phyloP scores from a whole-genome alignment of 2,888 invertebrate genomes.

The Heliconius erato region DNA sequence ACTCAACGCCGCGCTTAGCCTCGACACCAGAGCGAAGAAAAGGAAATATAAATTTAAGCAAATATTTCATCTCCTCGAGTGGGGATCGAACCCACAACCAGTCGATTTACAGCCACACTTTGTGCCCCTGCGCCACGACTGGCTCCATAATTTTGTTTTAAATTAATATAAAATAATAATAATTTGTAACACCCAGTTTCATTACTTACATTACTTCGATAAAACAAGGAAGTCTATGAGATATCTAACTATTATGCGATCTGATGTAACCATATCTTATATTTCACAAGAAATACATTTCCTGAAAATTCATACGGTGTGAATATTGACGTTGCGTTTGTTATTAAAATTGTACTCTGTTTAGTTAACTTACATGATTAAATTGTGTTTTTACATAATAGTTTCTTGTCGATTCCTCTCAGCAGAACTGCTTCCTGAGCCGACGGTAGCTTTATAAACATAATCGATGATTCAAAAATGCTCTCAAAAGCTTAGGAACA shows the following conservation, averaged over 20 bases:
- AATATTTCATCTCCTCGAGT: no score
- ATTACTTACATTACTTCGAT: slow-evolving; percentile 13
- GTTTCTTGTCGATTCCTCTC: background rate
- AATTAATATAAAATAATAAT: background rate
- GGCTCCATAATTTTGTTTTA: no score
- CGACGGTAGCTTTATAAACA: background rate
- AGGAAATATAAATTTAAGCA: no score
- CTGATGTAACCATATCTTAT: slow-evolving; percentile 37
- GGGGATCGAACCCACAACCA: no score
- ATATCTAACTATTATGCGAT: slow-evolving; percentile 33
- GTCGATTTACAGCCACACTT: no score
- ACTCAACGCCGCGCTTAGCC: no score
- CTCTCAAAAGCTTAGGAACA: background rate
- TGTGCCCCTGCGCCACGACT: no score
- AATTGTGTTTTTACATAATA: background rate
- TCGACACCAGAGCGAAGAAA: no score
- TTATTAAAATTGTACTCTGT: background rate
- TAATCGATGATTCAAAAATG: background rate
- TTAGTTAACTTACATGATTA: background rate
- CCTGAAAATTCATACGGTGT: slow-evolving; percentile 27
- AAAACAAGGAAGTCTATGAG: slow-evolving; percentile 32
- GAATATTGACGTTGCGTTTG: slow-evolving; percentile 2
- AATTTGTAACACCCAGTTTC: slow-evolving; percentile 3
- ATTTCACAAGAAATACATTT: slow-evolving; percentile 29
- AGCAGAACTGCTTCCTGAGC: background rate